These are phyloP conservation scores for Callorhinus ursinus DNA, from an alignment of 2,113 vertebrate genomes.

Conservation along the genomic window DNA sequence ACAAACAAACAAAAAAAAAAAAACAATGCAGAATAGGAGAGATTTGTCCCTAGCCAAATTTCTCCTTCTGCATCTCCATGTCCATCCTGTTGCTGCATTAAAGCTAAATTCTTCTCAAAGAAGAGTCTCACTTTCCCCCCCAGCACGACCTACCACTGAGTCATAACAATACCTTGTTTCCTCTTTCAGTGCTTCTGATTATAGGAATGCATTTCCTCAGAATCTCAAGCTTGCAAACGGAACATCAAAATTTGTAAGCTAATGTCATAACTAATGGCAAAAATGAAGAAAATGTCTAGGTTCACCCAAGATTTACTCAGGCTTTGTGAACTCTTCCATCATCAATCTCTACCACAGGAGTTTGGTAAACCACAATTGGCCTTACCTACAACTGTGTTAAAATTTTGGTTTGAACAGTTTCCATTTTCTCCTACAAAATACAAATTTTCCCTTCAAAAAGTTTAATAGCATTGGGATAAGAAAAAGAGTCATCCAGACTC, in stretches of 20 bases:
- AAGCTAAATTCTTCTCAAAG: constrained; percentile 44
- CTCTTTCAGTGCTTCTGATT: background rate
- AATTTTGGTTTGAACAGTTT: background rate
- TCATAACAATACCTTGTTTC: background rate
- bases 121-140: background rate
- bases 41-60: constrained; percentile 2
- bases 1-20: too few species aligned
- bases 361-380: background rate
- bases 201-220: background rate
- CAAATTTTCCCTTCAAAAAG: background rate
- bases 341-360: background rate
- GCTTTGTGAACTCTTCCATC: background rate
- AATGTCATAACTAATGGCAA: background rate
- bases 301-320: background rate
- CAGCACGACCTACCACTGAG: background rate
- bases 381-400: background rate
- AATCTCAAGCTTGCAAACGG: background rate
- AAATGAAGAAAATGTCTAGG: background rate
- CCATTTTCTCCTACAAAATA: background rate
- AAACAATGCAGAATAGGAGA: constrained; percentile 16
- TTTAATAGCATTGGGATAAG: background rate
- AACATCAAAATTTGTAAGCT: constrained; percentile 4
- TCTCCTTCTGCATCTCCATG: background rate
- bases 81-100: background rate
- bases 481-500: background rate